These are phyloP conservation scores for Linepithema humile DNA, from an alignment of 1,140 invertebrate genomes.

Conservation along the genomic window DNA sequence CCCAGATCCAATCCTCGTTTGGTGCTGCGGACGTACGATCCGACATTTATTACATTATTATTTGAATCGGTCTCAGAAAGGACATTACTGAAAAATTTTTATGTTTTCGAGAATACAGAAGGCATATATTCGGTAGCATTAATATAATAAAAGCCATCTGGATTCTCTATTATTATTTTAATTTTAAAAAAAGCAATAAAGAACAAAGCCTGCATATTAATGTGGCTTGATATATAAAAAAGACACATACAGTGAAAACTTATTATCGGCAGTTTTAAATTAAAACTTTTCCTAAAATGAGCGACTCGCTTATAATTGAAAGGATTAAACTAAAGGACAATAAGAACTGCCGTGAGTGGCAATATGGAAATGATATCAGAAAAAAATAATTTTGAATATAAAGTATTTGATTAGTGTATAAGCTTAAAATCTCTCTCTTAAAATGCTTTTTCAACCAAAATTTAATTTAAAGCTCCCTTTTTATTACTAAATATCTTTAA, in stretches of 20 bases:
- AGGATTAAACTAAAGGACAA: conserved; percentile 5
- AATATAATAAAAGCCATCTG: background rate
- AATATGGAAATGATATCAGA: background rate
- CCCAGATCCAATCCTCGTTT: conserved; percentile 93
- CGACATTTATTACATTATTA: background rate
- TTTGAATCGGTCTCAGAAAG: background rate
- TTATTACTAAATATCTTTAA: background rate
- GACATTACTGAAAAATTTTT: background rate
- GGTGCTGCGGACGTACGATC: conserved; percentile 84
- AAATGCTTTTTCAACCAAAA: background rate
- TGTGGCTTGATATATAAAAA: background rate
- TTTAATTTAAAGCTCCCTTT: background rate
- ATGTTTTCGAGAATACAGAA: background rate
- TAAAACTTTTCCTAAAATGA: conserved; percentile 17
- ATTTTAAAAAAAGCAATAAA: background rate
- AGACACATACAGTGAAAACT: background rate
- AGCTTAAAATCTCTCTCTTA: background rate
- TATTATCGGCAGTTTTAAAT: conserved; percentile 17
- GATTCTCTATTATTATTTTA: background rate
- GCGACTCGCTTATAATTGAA: conserved; percentile 2
- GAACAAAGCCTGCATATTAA: conserved; percentile 8
- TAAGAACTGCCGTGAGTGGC: background rate
- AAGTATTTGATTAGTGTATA: background rate
- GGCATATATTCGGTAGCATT: background rate
- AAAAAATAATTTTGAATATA: conserved; percentile 17